These are phyloP conservation scores for Epistrophella euchroma DNA, from an alignment of 2,888 invertebrate genomes.

Conservation along the genomic window DNA sequence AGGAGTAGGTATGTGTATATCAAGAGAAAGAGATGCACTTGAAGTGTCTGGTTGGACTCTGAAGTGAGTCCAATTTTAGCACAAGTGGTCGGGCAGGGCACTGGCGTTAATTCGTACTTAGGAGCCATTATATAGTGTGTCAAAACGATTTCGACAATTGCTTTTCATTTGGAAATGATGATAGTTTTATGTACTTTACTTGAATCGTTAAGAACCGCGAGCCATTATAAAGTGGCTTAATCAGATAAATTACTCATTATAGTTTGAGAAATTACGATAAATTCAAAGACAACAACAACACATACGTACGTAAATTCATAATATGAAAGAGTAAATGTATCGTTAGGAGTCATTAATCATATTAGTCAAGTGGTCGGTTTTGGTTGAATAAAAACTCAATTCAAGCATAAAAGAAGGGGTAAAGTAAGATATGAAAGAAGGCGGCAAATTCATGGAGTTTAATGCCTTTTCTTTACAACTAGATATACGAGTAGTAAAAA, in stretches of 20 bases:
- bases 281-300: constrained; percentile 17
- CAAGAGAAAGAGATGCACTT: constrained; percentile 21
- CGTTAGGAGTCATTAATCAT: constrained; percentile 40
- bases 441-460: not conserved
- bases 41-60: constrained; percentile 14
- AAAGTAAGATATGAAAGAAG: not conserved
- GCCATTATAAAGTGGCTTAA: constrained; percentile 60
- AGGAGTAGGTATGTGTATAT: not conserved
- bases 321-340: constrained; percentile 46
- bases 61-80: constrained; percentile 48
- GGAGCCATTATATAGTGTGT: constrained; percentile 64
- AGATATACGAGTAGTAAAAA: not conserved
- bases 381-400: constrained; percentile 47
- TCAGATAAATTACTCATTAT: constrained; percentile 34
- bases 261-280: constrained; percentile 38
- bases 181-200: constrained; percentile 56
- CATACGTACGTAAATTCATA: too few species aligned
- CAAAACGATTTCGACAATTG: constrained; percentile 53
- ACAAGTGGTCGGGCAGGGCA: constrained; percentile 50
- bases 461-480: not conserved
- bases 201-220: constrained; percentile 2
- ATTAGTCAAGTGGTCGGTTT: constrained; percentile 46
- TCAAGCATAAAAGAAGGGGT: constrained; percentile 36
- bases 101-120: constrained; percentile 68
- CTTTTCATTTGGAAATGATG: constrained; percentile 34